These are phyloP conservation scores for Manis javanica DNA, from an alignment of 2,797 vertebrate genomes.

Conservation along the genomic window DNA sequence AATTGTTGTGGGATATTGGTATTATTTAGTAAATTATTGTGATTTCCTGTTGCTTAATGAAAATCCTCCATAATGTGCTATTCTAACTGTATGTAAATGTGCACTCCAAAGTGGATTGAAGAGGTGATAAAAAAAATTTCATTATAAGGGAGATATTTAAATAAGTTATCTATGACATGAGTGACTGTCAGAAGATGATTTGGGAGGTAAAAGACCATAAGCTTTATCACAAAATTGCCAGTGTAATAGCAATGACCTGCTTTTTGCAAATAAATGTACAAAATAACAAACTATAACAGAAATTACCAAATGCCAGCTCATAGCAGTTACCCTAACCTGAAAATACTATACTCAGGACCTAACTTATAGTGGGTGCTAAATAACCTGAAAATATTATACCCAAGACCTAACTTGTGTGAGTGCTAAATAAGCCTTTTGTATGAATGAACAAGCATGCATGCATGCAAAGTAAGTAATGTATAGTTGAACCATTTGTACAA, in stretches of 20 bases:
- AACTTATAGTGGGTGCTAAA: not conserved
- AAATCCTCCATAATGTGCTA: not conserved
- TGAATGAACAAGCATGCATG: not conserved
- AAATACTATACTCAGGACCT: not conserved
- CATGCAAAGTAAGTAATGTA: not conserved
- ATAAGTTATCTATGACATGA: not conserved
- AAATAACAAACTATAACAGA: not conserved
- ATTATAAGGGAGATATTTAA: not conserved
- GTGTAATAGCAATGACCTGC: not conserved
- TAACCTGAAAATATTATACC: not conserved
- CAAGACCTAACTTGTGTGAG: not conserved
- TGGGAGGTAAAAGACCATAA: not conserved
- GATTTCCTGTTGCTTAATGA: constrained; percentile 72
- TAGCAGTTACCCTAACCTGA: not conserved
- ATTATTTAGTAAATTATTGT: constrained; percentile 68
- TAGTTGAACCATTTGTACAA: not conserved
- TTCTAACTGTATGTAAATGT: not conserved
- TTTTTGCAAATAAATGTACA: not conserved
- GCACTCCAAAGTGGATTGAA: not conserved
- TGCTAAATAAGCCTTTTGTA: not conserved
- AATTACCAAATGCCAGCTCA: not conserved
- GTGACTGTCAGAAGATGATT: not conserved
- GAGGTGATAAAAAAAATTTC: not conserved
- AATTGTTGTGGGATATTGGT: constrained; percentile 15
- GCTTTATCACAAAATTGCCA: not conserved